Conservation (phyloP, 2,888 invertebrate species). For the Agrochola lota region DNA sequence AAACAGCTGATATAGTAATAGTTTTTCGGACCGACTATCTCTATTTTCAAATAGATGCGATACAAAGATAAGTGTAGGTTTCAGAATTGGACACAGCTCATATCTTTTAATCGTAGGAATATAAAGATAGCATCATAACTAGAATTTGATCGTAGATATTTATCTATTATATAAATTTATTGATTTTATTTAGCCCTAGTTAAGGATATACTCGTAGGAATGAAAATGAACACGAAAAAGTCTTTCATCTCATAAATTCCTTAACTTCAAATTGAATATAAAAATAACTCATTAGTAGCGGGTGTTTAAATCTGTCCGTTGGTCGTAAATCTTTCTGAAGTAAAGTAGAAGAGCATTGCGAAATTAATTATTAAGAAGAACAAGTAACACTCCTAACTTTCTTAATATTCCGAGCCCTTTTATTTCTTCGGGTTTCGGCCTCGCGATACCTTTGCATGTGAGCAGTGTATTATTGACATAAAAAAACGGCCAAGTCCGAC, state of each 20-base stretch:
- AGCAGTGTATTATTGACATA: neutral
- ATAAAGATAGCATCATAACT: slow-evolving; percentile 30
- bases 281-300: slow-evolving; percentile 13
- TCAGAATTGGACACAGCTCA: slow-evolving; percentile 2
- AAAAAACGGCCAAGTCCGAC: neutral
- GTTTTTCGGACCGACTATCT: slow-evolving; percentile 17
- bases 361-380: slow-evolving; percentile 26
- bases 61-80: slow-evolving; percentile 6
- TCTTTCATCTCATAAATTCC: slow-evolving; percentile 7
- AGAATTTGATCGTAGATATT: slow-evolving; percentile 8
- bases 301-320: slow-evolving; percentile 4
- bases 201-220: neutral
- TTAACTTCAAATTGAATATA: neutral
- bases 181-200: neutral
- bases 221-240: neutral
- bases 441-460: neutral
- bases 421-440: neutral
- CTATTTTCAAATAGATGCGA: slow-evolving; percentile 33
- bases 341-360: neutral
- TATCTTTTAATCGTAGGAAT: slow-evolving; percentile 20
- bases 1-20: slow-evolving; percentile 31
- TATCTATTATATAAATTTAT: too few relatives aligned
- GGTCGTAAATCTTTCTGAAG: slow-evolving; percentile 14
- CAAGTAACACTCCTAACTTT: slow-evolving; percentile 10
- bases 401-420: neutral